Percentiles rank a stretch among this genome's conserved stretches.
These are phyloP conservation scores for Molothrus ater DNA, from an alignment of 2,797 vertebrate genomes.

Conservation along the genomic window DNA sequence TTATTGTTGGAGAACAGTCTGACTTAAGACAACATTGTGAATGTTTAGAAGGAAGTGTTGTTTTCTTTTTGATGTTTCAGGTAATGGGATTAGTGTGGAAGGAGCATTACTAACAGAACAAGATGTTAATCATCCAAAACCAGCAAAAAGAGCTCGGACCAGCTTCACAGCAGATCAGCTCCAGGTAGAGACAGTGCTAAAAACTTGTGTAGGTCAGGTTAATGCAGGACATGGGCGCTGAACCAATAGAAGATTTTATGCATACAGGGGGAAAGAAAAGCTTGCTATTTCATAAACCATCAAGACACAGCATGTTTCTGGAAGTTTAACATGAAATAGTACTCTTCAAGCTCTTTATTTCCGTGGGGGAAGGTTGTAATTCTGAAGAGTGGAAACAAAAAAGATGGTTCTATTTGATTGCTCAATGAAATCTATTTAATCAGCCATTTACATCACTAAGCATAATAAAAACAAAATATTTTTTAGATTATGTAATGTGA, in stretches of 20 bases:
- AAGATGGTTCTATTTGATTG: conserved; percentile 25
- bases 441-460: not conserved
- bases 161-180: conserved; percentile 97
- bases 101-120: conserved; percentile 90
- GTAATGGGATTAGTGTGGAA: conserved; percentile 88
- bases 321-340: conserved; percentile 29
- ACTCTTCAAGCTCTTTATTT: conserved; percentile 31
- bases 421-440: conserved; percentile 38
- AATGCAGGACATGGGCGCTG: not conserved
- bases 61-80: conserved; percentile 74
- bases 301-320: conserved; percentile 44
- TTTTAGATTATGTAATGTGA: conserved; percentile 18
- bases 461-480: conserved; percentile 23
- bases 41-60: not conserved
- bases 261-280: not conserved
- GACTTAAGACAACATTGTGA: not conserved
- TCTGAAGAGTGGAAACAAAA: conserved; percentile 45
- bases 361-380: conserved; percentile 11
- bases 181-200: conserved; percentile 80
- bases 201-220: not conserved
- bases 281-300: conserved; percentile 34
- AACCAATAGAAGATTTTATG: not conserved
- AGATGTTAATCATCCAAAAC: conserved; percentile 92
- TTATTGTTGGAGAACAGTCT: not conserved
- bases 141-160: conserved; percentile 96